Conservation (phyloP, 2,888 invertebrate species). For the Chrysomela aeneicollis region DNA sequence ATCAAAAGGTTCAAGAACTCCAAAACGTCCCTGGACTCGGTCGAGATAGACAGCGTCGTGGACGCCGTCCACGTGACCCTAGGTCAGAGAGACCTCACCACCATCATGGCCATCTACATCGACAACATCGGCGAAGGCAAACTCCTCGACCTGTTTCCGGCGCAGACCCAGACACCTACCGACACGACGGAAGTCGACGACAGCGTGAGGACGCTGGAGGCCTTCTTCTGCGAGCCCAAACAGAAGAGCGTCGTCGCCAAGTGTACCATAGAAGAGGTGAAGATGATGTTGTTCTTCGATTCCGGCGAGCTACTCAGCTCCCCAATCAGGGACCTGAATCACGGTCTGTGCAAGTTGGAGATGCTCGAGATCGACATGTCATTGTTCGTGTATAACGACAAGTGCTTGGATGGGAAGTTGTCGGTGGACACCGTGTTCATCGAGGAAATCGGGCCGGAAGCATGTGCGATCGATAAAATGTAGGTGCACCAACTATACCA, state of each 20-base stretch:
- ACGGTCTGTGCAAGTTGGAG: constrained; percentile 74
- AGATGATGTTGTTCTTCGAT: constrained; percentile 75
- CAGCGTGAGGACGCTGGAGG: constrained; percentile 73
- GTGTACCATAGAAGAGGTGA: constrained; percentile 74
- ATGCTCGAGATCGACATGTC: constrained; percentile 73
- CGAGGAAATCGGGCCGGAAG: constrained; percentile 77
- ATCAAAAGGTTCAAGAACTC: constrained; percentile 71
- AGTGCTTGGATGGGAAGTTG: constrained; percentile 73
- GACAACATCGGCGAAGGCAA: constrained; percentile 74
- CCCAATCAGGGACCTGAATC: constrained; percentile 75
- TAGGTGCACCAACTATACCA: constrained; percentile 49
- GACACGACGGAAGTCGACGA: constrained; percentile 47
- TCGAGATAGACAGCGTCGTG: constrained; percentile 72
- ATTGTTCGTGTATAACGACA: constrained; percentile 73
- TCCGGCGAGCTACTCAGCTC: constrained; percentile 79
- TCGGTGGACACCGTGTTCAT: constrained; percentile 74
- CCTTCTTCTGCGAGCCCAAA: constrained; percentile 75
- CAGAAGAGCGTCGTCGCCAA: constrained; percentile 69
- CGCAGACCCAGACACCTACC: constrained; percentile 48
- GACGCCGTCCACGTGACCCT: constrained; percentile 74
- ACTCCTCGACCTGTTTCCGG: constrained; percentile 63
- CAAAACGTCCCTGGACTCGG: constrained; percentile 57
- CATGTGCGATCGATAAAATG: constrained; percentile 68
- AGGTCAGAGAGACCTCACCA: constrained; percentile 78
- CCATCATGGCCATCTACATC: constrained; percentile 74